A percentile compares a stretch with the other conserved stretches of the same genome.
Conservation (phyloP, 2,113 vertebrate genomes). For the Tachysurus fulvidraco region DNA sequence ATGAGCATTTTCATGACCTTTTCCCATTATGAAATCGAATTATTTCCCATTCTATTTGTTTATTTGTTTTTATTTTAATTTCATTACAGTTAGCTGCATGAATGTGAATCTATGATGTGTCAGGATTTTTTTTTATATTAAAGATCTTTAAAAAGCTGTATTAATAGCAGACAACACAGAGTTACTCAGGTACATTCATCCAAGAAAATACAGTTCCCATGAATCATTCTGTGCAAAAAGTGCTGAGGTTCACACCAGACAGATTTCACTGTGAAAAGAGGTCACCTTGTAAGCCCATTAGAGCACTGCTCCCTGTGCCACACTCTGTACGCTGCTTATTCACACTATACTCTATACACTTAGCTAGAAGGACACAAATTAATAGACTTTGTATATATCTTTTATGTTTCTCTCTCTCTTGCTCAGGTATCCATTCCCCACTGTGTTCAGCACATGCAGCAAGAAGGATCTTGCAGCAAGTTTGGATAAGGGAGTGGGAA, state of each 20-base stretch:
- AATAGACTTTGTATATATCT: not conserved
- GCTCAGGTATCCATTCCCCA: constrained; percentile 88
- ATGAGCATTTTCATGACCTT: constrained; percentile 33
- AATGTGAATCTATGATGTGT: constrained; percentile 34
- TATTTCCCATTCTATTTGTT: too few relatives aligned
- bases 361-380: not conserved
- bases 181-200: not conserved
- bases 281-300: constrained; percentile 12
- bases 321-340: not conserved
- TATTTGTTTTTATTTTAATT: not conserved
- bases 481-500: constrained; percentile 92
- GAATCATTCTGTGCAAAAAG: constrained; percentile 18
- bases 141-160: not conserved
- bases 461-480: constrained; percentile 90
- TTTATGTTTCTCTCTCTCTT: constrained; percentile 18
- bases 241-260: not conserved
- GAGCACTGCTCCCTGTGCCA: not conserved
- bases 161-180: not conserved
- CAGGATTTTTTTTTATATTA: constrained; percentile 4
- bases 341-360: not conserved
- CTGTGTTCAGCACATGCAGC: constrained; percentile 96
- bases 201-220: not conserved
- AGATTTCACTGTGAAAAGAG: constrained; percentile 2
- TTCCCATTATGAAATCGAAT: constrained; percentile 19
- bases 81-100: constrained; percentile 1